Evolutionary conservation across 2,113 vertebrate species (phyloP), one percentile per base, ranked within the genome.

Genomic region (Talpa occidentalis): DNA sequence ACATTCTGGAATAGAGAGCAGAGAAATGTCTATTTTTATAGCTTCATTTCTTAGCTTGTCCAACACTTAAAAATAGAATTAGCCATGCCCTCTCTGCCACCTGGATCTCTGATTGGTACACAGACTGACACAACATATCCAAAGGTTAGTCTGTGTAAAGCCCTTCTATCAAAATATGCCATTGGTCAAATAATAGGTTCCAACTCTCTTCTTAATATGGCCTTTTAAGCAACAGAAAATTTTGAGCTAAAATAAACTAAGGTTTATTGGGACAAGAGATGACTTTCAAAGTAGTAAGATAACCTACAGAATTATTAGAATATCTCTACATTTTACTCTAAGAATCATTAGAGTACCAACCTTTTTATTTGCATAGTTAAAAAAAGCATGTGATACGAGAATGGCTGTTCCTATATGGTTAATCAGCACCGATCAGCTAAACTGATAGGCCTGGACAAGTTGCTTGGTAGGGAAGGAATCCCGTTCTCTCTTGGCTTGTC

Each of bases 11-110:
- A 52, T 17, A 85, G 60, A 78, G 44, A 77, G n/a, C 72, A 37
- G 62, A 69, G 81, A 87, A 47, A 70, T 42, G 28, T 86, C 74
- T 64, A 26, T 92, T 91, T 95, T 90, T 88, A 91, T 83, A 73
- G 59, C 42, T 96, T 92, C 56, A 74, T 94, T 79, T 95, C 64
- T 92, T 84, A 85, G 56, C 92, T 95, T 92, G 67, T 81, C 83
- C 60, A 67, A 40, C 95, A 93, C 87, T 92, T 94, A 95, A 96
- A 96, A 91, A 94, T 77, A 96, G 42, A 91, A 52, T 91, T 80
- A 69, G 66, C 67, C 49, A 37, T 93, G 66, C 66, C 59, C 28
- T 69, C 7, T 76, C 54, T 77, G 83, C 35, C 79, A 91, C 56
- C 74, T 69, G 44, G 6, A 32, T 85, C 40, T 84, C 77, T 83